These are phyloP conservation scores for Porites evermanni DNA, from an alignment of 92 coral and sea anemone species.

Conservation along the genomic window DNA sequence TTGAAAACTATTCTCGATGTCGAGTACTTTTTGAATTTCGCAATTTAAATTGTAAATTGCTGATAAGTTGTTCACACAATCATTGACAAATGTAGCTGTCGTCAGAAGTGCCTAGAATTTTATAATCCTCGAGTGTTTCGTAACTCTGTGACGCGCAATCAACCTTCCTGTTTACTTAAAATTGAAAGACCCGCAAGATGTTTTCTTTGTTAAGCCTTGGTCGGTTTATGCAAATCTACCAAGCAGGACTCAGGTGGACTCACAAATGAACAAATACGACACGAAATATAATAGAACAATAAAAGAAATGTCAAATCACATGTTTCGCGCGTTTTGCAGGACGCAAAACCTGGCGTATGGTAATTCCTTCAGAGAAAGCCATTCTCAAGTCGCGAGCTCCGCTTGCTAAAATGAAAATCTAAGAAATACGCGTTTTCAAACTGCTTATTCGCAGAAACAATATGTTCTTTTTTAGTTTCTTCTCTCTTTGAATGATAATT, in stretches of 20 bases:
- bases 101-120: not conserved
- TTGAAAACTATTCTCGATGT: not conserved
- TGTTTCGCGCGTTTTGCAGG: not conserved
- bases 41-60: not conserved
- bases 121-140: constrained; percentile 18
- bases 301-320: not conserved
- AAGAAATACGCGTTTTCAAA: not conserved
- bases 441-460: not conserved
- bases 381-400: not conserved
- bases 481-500: not conserved
- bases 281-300: not conserved
- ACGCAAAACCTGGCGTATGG: not conserved
- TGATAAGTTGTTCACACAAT: not conserved
- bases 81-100: not conserved
- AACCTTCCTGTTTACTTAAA: not conserved
- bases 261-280: constrained; percentile 21
- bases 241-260: constrained; percentile 30
- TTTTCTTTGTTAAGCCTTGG: constrained; percentile 19
- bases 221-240: constrained; percentile 31
- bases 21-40: not conserved
- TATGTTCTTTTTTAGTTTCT: not conserved
- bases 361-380: not conserved
- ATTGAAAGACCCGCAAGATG: constrained; percentile 15
- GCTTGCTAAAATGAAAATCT: too few relatives aligned
- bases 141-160: constrained; percentile 13